These are phyloP conservation scores for Myotis brandtii DNA, from an alignment of 2,113 vertebrate species.

Conservation along the genomic window DNA sequence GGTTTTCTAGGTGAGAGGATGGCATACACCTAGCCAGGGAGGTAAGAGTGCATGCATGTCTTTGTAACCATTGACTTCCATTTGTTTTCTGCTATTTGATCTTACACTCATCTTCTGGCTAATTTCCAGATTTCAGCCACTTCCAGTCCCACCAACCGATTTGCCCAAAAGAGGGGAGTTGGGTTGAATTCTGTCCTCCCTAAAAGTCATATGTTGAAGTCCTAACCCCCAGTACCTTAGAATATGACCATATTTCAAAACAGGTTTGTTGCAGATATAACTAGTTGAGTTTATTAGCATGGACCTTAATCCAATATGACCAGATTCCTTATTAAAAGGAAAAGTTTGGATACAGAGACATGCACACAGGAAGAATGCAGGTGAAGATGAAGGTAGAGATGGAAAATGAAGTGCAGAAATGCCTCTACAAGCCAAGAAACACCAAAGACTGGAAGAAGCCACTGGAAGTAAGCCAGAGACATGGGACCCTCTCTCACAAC, in stretches of 20 bases:
- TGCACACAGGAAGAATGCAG: neutral
- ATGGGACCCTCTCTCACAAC: neutral
- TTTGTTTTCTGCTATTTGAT: neutral
- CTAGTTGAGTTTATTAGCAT: neutral
- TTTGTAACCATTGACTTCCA: neutral
- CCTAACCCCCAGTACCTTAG: neutral
- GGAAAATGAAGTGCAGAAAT: neutral
- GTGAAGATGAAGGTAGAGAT: neutral
- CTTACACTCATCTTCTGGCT: neutral
- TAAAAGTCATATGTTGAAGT: neutral
- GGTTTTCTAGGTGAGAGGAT: neutral
- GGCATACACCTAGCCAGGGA: neutral
- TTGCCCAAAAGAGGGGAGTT: neutral
- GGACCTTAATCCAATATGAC: neutral
- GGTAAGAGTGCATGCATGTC: neutral
- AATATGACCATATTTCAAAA: constrained; percentile 5
- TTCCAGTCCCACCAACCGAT: neutral
- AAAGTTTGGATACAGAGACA: neutral
- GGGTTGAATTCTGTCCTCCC: neutral
- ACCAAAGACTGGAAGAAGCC: neutral
- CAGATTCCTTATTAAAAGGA: neutral
- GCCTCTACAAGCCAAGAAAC: neutral
- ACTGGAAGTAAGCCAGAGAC: neutral
- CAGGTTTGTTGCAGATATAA: neutral
- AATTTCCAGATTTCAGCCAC: neutral